A percentile compares a stretch with the other conserved stretches of the same genome.
Evolutionary conservation across 2,888 invertebrate genomes (phyloP).

Genomic region (Loripinus fragilis): DNA sequence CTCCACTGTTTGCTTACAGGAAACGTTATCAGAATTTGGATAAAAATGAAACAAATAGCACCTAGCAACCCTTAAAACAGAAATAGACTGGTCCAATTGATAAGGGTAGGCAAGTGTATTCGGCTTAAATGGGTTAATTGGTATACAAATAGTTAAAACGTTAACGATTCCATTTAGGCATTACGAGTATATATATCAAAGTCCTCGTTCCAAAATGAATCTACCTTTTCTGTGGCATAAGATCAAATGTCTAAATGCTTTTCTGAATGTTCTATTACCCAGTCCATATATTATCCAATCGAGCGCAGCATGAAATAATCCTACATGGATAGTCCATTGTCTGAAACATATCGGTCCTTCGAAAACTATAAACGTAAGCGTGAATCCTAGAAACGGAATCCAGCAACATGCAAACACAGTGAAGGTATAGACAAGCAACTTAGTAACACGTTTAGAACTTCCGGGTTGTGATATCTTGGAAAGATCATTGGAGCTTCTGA

Average conservation of each 20-base stretch:
- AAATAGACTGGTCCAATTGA: too few species aligned
- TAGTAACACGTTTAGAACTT: neutral
- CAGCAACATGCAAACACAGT: neutral
- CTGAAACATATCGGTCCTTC: neutral
- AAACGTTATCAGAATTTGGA: too few species aligned
- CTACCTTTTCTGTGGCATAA: neutral
- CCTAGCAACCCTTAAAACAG: too few species aligned
- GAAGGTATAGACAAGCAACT: neutral
- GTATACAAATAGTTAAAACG: too few species aligned
- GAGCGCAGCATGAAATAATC: constrained; percentile 43
- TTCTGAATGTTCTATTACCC: constrained; percentile 43
- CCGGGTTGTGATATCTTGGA: neutral
- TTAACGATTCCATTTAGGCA: too few species aligned
- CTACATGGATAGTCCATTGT: constrained; percentile 39
- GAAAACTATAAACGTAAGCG: neutral
- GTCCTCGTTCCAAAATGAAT: too few species aligned
- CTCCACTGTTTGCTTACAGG: too few species aligned
- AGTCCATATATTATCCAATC: constrained; percentile 54
- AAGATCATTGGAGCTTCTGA: neutral
- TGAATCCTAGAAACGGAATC: neutral
- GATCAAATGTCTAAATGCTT: constrained; percentile 41
- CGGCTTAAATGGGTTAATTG: too few species aligned
- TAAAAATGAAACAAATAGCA: too few species aligned
- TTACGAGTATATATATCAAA: too few species aligned
- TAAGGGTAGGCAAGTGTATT: too few species aligned